phyloP scores from a whole-genome alignment of 2,113 vertebrate genomes.

The Holacanthus passer region DNA sequence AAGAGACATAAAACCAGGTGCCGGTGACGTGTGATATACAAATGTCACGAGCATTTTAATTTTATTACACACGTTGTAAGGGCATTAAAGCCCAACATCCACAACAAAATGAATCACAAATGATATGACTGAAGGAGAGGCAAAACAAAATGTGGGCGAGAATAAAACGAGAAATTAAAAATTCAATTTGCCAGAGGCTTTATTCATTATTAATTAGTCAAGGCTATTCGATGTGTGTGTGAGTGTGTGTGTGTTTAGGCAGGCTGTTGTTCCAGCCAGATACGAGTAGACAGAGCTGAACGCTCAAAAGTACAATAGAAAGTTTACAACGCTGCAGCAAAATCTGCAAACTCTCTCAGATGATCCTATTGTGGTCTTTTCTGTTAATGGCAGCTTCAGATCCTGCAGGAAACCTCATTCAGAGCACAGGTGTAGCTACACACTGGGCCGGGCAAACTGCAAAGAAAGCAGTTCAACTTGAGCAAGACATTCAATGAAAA shows the following conservation, averaged over 20 bases:
- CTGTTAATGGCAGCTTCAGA: not conserved
- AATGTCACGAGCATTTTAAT: slow-evolving; percentile 50
- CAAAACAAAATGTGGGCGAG: slow-evolving; percentile 60
- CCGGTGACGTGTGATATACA: slow-evolving; percentile 28
- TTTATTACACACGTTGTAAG: slow-evolving; percentile 53
- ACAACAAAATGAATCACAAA: slow-evolving; percentile 64
- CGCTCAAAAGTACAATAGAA: slow-evolving; percentile 14
- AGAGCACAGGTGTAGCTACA: not conserved
- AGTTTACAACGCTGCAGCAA: slow-evolving; percentile 13
- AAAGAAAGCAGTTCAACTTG: not conserved
- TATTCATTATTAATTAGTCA: slow-evolving; percentile 83
- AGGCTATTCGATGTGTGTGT: slow-evolving; percentile 36
- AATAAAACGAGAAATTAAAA: slow-evolving; percentile 75
- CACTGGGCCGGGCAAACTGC: not conserved
- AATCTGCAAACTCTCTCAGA: not conserved
- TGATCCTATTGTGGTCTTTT: not conserved
- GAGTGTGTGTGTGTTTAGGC: slow-evolving; percentile 30
- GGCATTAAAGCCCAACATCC: slow-evolving; percentile 59
- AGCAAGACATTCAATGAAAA: not conserved
- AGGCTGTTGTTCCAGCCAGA: slow-evolving; percentile 38
- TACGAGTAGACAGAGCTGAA: slow-evolving; percentile 22
- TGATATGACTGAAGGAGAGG: slow-evolving; percentile 58
- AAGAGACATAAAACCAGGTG: slow-evolving; percentile 61
- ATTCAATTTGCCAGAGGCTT: slow-evolving; percentile 80
- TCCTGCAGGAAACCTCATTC: not conserved